Evolutionary conservation across 2,888 invertebrate genomes (phyloP).

Genomic region (Girardia tigrina): DNA sequence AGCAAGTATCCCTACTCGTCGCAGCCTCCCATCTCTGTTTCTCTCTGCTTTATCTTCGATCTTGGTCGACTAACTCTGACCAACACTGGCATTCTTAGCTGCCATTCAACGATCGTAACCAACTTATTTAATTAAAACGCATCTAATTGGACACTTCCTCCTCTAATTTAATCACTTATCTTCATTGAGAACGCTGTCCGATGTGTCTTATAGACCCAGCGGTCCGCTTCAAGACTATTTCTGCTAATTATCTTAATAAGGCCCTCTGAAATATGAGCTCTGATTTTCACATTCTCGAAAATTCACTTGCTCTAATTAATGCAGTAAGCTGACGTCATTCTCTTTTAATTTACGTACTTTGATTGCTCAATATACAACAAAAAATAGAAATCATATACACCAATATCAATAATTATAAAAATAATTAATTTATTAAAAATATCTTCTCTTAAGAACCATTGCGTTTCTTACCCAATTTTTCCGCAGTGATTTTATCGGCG

Average conservation of each 20-base stretch:
- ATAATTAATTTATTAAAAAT: not conserved
- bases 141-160: conserved; percentile 23
- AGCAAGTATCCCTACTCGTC: not conserved
- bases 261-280: conserved; percentile 23
- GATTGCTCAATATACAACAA: not conserved
- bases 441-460: no score
- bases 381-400: not conserved
- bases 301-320: conserved; percentile 20
- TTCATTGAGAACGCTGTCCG: conserved; percentile 20
- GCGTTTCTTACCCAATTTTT: conserved; percentile 17
- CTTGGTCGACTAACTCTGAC: conserved; percentile 23
- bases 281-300: conserved; percentile 20
- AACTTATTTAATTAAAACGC: conserved; percentile 23
- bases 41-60: conserved; percentile 23
- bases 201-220: conserved; percentile 23
- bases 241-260: conserved; percentile 23
- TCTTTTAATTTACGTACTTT: conserved; percentile 15
- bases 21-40: conserved; percentile 23
- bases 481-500: not conserved
- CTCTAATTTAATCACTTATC: conserved; percentile 23
- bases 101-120: conserved; percentile 23
- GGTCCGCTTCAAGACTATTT: conserved; percentile 23
- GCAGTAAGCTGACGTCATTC: conserved; percentile 20
- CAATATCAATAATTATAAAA: not conserved
- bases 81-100: conserved; percentile 20